phyloP scores from a whole-genome alignment of 2,113 vertebrate genomes.

The Actenoides hombroni region DNA sequence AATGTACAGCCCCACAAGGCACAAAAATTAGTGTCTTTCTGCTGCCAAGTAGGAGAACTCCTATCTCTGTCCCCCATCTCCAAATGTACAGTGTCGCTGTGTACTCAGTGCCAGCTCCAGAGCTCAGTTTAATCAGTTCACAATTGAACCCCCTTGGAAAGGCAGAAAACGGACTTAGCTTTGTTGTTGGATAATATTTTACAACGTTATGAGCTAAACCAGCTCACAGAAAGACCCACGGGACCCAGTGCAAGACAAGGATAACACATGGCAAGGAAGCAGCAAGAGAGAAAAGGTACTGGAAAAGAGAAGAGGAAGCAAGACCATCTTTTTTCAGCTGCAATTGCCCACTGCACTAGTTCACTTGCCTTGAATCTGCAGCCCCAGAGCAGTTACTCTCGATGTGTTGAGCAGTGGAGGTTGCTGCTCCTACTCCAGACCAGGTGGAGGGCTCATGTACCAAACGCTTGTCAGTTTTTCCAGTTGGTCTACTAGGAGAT shows the following conservation, averaged over 20 bases:
- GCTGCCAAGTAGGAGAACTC: background rate
- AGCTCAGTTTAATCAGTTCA: background rate
- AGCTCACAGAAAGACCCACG: background rate
- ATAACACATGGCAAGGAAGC: rapidly evolving
- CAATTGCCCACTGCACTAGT: background rate
- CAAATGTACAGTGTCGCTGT: background rate
- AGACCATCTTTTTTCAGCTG: background rate
- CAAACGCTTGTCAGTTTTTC: background rate
- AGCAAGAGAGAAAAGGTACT: background rate
- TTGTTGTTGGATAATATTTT: background rate
- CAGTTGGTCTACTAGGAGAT: background rate
- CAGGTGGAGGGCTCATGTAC: background rate
- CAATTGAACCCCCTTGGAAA: background rate
- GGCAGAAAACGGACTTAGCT: background rate
- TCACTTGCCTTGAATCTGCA: background rate
- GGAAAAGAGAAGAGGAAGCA: background rate
- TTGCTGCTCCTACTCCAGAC: background rate
- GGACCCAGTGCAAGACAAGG: background rate
- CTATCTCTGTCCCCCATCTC: background rate
- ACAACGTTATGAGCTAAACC: background rate
- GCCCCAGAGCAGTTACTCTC: background rate
- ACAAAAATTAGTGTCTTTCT: background rate
- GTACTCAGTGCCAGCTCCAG: background rate
- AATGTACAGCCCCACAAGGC: background rate
- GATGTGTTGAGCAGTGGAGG: rapidly evolving